Evolutionary conservation across 2,888 invertebrate genomes (phyloP), one percentile per base, ranked within the genome.

Genomic region (Parapristionchus giblindavisi): DNA sequence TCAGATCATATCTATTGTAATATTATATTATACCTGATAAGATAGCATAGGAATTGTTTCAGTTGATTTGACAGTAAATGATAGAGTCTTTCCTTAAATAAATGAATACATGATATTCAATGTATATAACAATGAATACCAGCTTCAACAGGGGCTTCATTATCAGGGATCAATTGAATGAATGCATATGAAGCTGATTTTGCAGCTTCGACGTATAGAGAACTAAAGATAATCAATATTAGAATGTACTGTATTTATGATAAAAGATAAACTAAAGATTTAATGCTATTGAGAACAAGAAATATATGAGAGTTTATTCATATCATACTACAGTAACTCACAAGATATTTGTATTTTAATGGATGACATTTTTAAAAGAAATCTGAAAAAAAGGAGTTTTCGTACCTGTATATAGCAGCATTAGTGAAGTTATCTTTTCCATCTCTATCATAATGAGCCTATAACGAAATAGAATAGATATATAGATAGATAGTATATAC

Each of bases 351-450:
- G n/a, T n/a, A n/a, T n/a, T n/a, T n/a, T n/a, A n/a, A n/a, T n/a
- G n/a, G n/a, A n/a, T n/a, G n/a, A n/a, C n/a, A n/a, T n/a, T n/a
- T n/a, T n/a, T n/a, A n/a, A n/a, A n/a, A n/a, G n/a, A n/a, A n/a
- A n/a, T 14, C 8, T 14, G 43, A 17, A 17, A 17, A 43, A 43
- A 14, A 14, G 24, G 34, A 8, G 14, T 3, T 17, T 36, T 34
- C 65, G 14, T 21, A 70, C 68, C 68, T 79, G 78, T 84, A 85
- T 56, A 87, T 83, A 27, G 78, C 78, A 17, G 83, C 80, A 75
- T 83, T 81, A 11, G 84, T 81, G 80, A 86, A 87, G 77, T 87
- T 85, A 76, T 87, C 86, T 52, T 84, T 83, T 8, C 86, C 86
- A 29, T 76, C 60, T 14, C 84, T 80, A 74, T 86, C 86, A 77